phyloP scores from a whole-genome alignment of 2,797 vertebrate species.

The Crenichthys baileyi region DNA sequence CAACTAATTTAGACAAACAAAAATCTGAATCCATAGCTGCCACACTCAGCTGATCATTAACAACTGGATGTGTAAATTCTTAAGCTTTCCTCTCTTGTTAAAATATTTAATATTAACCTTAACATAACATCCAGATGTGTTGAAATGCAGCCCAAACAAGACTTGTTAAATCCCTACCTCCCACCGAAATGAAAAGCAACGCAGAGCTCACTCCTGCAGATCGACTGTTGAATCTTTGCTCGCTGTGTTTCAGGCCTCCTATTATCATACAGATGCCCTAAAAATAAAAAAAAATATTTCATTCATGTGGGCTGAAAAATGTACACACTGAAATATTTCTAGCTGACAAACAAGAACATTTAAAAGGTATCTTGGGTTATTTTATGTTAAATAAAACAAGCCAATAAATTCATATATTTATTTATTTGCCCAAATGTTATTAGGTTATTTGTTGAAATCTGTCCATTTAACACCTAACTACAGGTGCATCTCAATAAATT shows the following conservation, averaged over 20 bases:
- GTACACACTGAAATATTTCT: not conserved
- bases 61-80: not conserved
- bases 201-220: conserved; percentile 88
- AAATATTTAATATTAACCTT: not conserved
- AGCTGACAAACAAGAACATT: not conserved
- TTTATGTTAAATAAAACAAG: not conserved
- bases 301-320: not conserved
- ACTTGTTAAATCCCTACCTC: conserved; percentile 76
- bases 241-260: conserved; percentile 87
- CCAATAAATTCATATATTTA: not conserved
- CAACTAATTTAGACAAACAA: not conserved
- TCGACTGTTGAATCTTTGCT: conserved; percentile 91
- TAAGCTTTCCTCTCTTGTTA: not conserved
- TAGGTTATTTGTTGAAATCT: too few relatives aligned
- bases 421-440: not conserved
- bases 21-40: rapidly evolving
- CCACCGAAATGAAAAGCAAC: conserved; percentile 90
- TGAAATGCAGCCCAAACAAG: not conserved
- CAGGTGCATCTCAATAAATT: not conserved
- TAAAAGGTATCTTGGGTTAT: not conserved
- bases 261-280: conserved; percentile 93
- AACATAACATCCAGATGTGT: not conserved
- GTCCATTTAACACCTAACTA: not conserved
- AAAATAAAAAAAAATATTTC: conserved; percentile 12
- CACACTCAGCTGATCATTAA: not conserved